Evolutionary conservation across 2,888 invertebrate species (phyloP).

Genomic region (Dicycla oo): DNA sequence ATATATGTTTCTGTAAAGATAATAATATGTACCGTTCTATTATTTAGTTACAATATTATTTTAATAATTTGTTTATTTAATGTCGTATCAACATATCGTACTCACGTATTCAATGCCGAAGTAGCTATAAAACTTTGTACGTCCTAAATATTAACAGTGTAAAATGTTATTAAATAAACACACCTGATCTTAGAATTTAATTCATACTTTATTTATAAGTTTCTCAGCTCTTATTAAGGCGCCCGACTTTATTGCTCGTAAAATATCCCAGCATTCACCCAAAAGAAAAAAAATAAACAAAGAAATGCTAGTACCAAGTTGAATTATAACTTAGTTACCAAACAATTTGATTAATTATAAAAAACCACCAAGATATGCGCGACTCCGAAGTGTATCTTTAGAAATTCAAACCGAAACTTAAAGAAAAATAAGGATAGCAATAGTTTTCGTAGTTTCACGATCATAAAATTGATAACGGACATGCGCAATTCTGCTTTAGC

Average conservation of each 20-base stretch:
- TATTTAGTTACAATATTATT: not conserved
- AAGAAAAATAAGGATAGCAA: slow-evolving; percentile 85
- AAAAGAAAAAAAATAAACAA: slow-evolving; percentile 65
- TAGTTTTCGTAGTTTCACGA: slow-evolving; percentile 85
- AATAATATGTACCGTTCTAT: not conserved
- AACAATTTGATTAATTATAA: slow-evolving; percentile 66
- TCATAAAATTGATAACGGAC: slow-evolving; percentile 82
- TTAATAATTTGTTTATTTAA: not conserved
- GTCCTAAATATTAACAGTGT: slow-evolving; percentile 20
- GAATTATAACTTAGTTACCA: slow-evolving; percentile 57
- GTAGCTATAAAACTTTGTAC: slow-evolving; percentile 32
- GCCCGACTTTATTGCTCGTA: slow-evolving; percentile 71
- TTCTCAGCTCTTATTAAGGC: slow-evolving; percentile 68
- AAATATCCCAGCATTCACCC: slow-evolving; percentile 63
- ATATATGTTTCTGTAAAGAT: slow-evolving; percentile 3
- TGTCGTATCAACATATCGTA: slow-evolving; percentile 7
- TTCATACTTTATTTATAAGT: slow-evolving; percentile 72
- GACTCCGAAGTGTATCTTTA: slow-evolving; percentile 27
- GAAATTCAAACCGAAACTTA: slow-evolving; percentile 71
- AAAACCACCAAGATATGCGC: slow-evolving; percentile 30
- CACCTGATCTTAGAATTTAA: slow-evolving; percentile 64
- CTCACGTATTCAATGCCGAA: slow-evolving; percentile 26
- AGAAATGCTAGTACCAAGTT: slow-evolving; percentile 44
- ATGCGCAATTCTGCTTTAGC: slow-evolving; percentile 82
- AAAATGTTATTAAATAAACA: slow-evolving; percentile 49